Percentiles rank a stretch among this genome's conserved stretches.
These are phyloP conservation scores for Prunella strophiata DNA, from an alignment of 2,797 vertebrate species.

Conservation along the genomic window DNA sequence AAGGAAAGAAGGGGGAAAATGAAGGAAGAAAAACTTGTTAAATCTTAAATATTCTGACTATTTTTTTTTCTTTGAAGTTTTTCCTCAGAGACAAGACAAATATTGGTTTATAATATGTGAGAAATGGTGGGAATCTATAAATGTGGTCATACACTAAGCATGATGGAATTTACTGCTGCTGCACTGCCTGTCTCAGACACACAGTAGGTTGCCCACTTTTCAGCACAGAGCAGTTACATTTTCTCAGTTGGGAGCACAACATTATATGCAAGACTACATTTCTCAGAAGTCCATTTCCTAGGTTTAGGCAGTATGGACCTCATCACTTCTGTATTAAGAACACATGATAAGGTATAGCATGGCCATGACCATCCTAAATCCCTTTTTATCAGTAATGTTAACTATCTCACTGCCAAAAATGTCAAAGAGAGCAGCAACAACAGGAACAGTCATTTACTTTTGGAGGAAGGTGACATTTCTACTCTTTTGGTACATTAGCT, in stretches of 20 bases:
- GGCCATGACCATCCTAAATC: background rate
- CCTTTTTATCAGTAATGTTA: background rate
- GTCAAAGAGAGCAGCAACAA: background rate
- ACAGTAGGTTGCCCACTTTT: background rate
- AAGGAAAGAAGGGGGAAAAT: background rate
- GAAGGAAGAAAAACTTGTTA: background rate
- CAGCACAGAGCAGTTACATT: background rate
- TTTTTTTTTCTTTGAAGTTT: background rate
- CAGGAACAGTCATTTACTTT: background rate
- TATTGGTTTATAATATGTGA: background rate
- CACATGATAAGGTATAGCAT: background rate
- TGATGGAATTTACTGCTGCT: background rate
- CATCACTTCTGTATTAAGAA: background rate
- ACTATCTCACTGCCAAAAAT: background rate
- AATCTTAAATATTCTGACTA: background rate
- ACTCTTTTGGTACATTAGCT: background rate
- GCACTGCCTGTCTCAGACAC: background rate
- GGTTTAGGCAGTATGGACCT: background rate
- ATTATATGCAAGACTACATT: background rate
- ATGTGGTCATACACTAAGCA: background rate
- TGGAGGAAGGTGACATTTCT: slow-evolving; percentile 30
- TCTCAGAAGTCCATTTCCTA: background rate
- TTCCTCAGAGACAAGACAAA: background rate
- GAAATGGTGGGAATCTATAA: background rate
- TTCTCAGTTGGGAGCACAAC: background rate